phyloP scores from a whole-genome alignment of 2,797 vertebrate species.

The Myotis vivesi region DNA sequence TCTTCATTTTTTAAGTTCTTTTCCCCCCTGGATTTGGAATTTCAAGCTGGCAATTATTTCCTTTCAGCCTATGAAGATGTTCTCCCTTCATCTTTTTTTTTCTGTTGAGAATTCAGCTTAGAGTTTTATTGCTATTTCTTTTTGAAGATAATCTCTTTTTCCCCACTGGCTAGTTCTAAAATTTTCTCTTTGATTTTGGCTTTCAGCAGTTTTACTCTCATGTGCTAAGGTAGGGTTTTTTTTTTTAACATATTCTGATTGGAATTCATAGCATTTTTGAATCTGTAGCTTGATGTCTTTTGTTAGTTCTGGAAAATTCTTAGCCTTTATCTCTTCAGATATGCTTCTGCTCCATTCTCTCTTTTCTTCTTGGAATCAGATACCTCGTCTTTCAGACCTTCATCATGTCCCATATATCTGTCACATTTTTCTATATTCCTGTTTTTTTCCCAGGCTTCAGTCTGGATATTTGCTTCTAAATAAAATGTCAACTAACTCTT shows the following conservation, averaged over 20 bases:
- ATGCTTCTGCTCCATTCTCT: neutral
- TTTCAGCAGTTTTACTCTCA: neutral
- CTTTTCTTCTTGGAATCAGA: neutral
- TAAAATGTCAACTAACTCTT: neutral
- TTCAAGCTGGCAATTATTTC: neutral
- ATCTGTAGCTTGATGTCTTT: neutral
- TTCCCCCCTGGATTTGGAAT: neutral
- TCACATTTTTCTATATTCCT: neutral
- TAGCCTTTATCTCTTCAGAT: neutral
- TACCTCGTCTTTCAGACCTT: neutral
- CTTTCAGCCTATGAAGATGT: neutral
- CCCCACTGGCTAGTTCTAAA: neutral
- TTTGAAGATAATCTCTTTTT: neutral
- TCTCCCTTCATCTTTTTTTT: neutral
- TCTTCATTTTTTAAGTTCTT: neutral
- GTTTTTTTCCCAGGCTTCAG: neutral
- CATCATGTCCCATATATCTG: neutral
- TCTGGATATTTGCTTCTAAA: constrained; percentile 5
- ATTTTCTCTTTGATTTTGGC: neutral
- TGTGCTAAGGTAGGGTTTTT: neutral
- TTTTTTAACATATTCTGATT: neutral
- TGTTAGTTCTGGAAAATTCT: neutral
- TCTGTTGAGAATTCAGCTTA: neutral
- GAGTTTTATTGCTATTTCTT: neutral
- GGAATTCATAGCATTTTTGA: neutral